Evolutionary conservation across 2,113 vertebrate species (phyloP), one percentile per base, ranked within the genome.

Genomic region (Sus scrofa): DNA sequence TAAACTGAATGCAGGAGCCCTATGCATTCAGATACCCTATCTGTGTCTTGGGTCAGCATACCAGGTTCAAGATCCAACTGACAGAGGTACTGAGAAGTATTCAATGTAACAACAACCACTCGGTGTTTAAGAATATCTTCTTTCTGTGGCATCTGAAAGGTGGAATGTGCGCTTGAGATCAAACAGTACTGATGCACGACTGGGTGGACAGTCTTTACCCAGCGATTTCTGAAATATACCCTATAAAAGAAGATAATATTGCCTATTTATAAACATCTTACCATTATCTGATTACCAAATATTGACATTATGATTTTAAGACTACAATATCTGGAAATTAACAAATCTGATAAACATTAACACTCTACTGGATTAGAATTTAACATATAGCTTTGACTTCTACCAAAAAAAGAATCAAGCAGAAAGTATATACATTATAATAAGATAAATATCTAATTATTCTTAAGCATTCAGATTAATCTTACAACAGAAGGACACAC

Each of bases 221-320:
- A 99, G 98, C 99, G 99, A 98, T 99, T 99, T 99, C 99, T 98
- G 99, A 99, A 99, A 99, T 99, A 99, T 98, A 99, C 99, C 99
- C 99, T 99, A 98, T 30, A 94, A 97, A 94, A 98, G 84, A 97
- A 87, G 77, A 96, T 14, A 14, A 98, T 85, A 98, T 82, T 98
- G 98, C 96, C 91, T 9, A 70, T 82, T 44, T 70, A 90, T 19
- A 89, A 75, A 94, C 32, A 78, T 37, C 67, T 79, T 44, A 34
- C 71, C 0, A 3, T 60, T 50, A 74, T 62, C 1, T 54, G 62
- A 84, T 39, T 63, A 97, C 86, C 63, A 97, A 93, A 85, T 56
- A 89, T 6, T 37, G 27, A 92, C 39, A 60, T 27, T 67, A 56
- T 62, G 52, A 84, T 86, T 92, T 94, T 97, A 92, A 86, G 86